Conservation (phyloP, 2,888 invertebrate genomes). For the Napeogenes sylphis region DNA sequence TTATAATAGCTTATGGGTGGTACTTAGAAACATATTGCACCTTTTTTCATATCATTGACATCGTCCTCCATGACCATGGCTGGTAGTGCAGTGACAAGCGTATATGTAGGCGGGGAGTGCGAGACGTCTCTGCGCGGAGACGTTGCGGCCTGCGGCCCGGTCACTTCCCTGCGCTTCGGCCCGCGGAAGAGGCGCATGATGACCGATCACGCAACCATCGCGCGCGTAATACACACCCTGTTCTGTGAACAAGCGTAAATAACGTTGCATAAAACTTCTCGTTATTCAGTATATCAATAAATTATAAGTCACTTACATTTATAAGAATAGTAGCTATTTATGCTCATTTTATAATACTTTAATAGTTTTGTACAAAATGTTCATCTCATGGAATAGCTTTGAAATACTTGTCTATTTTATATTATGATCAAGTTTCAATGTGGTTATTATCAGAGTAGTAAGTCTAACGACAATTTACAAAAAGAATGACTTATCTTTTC, state of each 20-base stretch:
- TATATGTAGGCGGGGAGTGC: slow-evolving; percentile 77
- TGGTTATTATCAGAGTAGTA: too few relatives aligned
- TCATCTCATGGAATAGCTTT: too few relatives aligned
- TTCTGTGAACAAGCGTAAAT: slow-evolving; percentile 28
- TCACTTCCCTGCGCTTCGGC: slow-evolving; percentile 81
- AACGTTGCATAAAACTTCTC: background rate
- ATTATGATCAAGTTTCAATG: too few relatives aligned
- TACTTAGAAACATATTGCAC: slow-evolving; percentile 40
- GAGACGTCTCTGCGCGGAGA: slow-evolving; percentile 63
- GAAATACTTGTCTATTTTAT: too few relatives aligned
- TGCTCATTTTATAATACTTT: too few relatives aligned
- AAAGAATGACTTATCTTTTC: too few relatives aligned
- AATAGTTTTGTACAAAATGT: too few relatives aligned
- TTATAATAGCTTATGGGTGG: background rate
- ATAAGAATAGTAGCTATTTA: too few relatives aligned
- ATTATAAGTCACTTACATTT: too few relatives aligned
- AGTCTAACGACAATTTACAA: too few relatives aligned
- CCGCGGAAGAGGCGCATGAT: slow-evolving; percentile 81
- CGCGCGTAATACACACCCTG: slow-evolving; percentile 56
- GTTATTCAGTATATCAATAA: too few relatives aligned
- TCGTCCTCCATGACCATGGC: slow-evolving; percentile 87
- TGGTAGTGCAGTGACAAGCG: slow-evolving; percentile 86
- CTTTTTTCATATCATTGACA: slow-evolving; percentile 78
- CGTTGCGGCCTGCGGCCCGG: slow-evolving; percentile 72
- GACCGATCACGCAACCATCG: slow-evolving; percentile 74